Conservation (phyloP, 2,888 invertebrate genomes). For the Ophion ellenae region DNA sequence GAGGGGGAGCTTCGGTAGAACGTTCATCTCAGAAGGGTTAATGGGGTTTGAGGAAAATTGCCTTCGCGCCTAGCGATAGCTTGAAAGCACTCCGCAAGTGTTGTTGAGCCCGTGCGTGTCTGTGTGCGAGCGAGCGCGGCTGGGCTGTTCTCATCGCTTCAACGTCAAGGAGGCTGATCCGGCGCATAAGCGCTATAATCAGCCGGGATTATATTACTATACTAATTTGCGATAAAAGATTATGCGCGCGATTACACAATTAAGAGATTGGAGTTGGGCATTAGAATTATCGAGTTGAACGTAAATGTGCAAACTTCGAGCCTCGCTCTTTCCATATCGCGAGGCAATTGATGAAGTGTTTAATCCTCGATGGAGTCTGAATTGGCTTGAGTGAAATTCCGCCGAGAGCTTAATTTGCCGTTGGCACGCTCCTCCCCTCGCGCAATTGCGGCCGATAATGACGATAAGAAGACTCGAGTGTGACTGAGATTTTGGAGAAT, state of each 20-base stretch:
- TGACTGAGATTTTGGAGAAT: too few species aligned
- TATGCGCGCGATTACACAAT: slow-evolving; percentile 60
- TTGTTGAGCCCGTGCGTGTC: slow-evolving; percentile 16
- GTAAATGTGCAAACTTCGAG: slow-evolving; percentile 26
- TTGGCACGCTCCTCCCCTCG: background rate
- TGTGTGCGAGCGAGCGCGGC: background rate
- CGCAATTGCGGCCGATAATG: too few species aligned
- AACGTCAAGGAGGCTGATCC: slow-evolving; percentile 34
- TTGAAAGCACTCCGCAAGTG: slow-evolving; percentile 65
- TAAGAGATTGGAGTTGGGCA: slow-evolving; percentile 49
- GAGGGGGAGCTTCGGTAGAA: slow-evolving; percentile 65
- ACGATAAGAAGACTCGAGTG: too few species aligned
- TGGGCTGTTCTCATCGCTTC: slow-evolving; percentile 27
- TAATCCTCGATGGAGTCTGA: slow-evolving; percentile 44
- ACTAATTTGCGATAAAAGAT: slow-evolving; percentile 65
- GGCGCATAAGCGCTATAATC: slow-evolving; percentile 56
- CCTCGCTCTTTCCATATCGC: slow-evolving; percentile 29
- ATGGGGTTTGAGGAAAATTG: slow-evolving; percentile 80
- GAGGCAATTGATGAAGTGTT: slow-evolving; percentile 51
- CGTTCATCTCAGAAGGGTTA: slow-evolving; percentile 79
- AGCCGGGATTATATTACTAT: slow-evolving; percentile 59
- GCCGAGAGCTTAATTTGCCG: background rate
- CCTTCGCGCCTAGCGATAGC: slow-evolving; percentile 75
- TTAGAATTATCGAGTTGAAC: slow-evolving; percentile 61
- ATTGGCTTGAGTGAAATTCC: slow-evolving; percentile 11